Percentiles rank a stretch among this genome's conserved stretches.
Conservation (phyloP, 2,113 vertebrate genomes). For the Hydropotes inermis region DNA sequence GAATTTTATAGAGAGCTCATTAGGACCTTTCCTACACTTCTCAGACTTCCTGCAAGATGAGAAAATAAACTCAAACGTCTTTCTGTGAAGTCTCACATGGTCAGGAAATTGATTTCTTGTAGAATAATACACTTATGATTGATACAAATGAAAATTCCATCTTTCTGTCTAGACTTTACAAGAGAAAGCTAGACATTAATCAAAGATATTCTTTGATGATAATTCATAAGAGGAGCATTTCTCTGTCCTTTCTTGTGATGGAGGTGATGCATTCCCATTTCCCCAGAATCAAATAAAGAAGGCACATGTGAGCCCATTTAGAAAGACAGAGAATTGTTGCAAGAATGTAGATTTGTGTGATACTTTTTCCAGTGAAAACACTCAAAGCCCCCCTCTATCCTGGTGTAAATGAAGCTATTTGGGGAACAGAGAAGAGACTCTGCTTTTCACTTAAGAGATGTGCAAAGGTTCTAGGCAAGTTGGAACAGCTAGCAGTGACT, state of each 20-base stretch:
- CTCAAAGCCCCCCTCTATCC: rapidly evolving
- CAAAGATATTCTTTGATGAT: neutral
- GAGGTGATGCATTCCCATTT: neutral
- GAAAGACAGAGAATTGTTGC: neutral
- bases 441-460: neutral
- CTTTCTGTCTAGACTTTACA: neutral
- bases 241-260: neutral
- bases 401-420: neutral
- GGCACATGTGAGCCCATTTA: neutral
- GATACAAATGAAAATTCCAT: neutral
- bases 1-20: neutral
- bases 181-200: neutral
- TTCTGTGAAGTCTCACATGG: neutral
- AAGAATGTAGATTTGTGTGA: neutral
- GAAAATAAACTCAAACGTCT: neutral
- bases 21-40: neutral
- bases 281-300: neutral
- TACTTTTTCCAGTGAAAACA: rapidly evolving
- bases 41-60: neutral
- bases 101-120: neutral
- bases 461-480: rapidly evolving
- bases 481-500: neutral
- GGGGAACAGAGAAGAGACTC: neutral
- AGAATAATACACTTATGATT: neutral
- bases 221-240: neutral